Base-by-base conservation (phyloP, 2,113 vertebrate genomes). In the Ochotona curzoniae region DNA sequence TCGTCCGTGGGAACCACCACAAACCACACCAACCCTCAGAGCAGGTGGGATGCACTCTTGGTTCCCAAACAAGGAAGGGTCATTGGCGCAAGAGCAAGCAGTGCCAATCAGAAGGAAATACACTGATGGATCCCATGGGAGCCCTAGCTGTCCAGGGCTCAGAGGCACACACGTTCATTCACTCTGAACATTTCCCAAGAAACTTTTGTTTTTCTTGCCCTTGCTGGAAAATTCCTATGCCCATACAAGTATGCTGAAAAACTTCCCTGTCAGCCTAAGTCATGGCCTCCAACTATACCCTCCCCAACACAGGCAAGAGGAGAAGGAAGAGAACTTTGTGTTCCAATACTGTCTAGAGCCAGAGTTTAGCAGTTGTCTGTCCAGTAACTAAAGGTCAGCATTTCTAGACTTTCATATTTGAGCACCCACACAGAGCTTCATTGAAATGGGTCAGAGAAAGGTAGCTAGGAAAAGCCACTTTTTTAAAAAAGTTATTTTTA, bases 191-290 rank as follows among this genome's bases (percentile, higher is more conserved):
- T 83, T 88, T 69, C 70, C 64, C 35, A 10, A 4, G 28, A 86
- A 93, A 79, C n/a, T 87, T 91, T 66, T 85, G 67, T 82, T 93
- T 95, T 93, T 44, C 51, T 90, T 93, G 13, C 32, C 14, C 17
- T 79, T n/a, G 61, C 57, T 92, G 61, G 76, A 87, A 94, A 95
- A 94, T 64, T 89, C 88, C 44, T 80, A 91, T 54, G 6, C 64
- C 51, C 44, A 7, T 25, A 32, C 73, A 83, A 86, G 26, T 74
- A 57, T 17, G 83, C 60, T 83, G 54, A 87, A 38, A 70, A 35
- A 90, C 30, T 89, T 69, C 63, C 87, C 38, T 10, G 90, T 30
- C 84, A 70, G 25, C 32, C 60, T 73, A 74, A 94, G 23, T 82
- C 71, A 82, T 30, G 20, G 18, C 32, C 70, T 90, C 74, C 89